Evolutionary conservation across 2,797 vertebrate species (phyloP).

Genomic region (Pseudochromis fuscus): DNA sequence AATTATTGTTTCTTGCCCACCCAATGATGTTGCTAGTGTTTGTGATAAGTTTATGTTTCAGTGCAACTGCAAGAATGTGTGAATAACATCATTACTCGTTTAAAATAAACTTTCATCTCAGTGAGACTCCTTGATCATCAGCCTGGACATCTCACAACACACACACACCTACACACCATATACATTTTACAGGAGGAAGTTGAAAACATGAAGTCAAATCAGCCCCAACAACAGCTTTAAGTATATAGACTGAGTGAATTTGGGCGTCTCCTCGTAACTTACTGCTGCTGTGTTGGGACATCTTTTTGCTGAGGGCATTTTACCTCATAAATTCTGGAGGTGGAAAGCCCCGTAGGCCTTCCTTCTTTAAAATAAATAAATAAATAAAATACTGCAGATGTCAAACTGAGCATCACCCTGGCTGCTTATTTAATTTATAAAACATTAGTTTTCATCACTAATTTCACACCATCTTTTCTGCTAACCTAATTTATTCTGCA

Average conservation of each 20-base stretch:
- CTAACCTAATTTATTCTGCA: constrained; percentile 12
- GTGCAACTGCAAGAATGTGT: not conserved
- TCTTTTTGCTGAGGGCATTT: constrained; percentile 78
- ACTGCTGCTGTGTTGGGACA: constrained; percentile 68
- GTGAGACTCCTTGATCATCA: not conserved
- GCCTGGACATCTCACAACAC: no score
- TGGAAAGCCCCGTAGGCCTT: constrained; percentile 76
- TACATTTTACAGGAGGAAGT: constrained; percentile 4
- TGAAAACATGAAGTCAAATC: constrained; percentile 33
- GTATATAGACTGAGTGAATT: constrained; percentile 37
- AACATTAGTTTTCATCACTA: constrained; percentile 5
- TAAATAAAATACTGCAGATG: constrained; percentile 43
- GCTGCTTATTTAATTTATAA: constrained; percentile 41
- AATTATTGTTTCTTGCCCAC: not conserved
- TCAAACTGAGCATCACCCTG: constrained; percentile 22
- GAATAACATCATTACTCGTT: not conserved
- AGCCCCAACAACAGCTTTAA: constrained; percentile 27
- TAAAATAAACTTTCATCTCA: not conserved
- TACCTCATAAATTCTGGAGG: constrained; percentile 79
- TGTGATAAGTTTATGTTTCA: not conserved
- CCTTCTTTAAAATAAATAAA: constrained; percentile 48
- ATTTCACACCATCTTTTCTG: not conserved
- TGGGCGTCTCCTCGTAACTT: constrained; percentile 45
- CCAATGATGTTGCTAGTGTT: not conserved
- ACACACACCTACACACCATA: not conserved